Base-by-base conservation (phyloP, 2,113 vertebrate species). In the Hystrix cristata region DNA sequence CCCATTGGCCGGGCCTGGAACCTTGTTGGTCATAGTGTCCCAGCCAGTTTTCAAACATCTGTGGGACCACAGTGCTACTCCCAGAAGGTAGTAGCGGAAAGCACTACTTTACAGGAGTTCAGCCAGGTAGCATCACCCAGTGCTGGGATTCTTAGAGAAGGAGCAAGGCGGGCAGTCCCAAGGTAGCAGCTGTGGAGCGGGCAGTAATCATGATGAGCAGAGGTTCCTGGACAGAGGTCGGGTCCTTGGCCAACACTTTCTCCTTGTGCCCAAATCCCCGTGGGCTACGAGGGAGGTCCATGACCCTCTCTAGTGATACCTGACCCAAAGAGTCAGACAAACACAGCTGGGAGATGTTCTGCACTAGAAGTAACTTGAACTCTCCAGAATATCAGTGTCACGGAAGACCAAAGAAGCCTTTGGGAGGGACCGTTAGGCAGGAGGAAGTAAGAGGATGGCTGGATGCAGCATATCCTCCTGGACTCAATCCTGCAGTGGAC, bases 261-360 rank as follows among this genome's bases (percentile, higher is more conserved):
- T 0, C 48, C 57, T 0, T 31, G 85, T 1, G 23, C 31, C 46
- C 57, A 25, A 13, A 9, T 62, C 34, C 82, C 0, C 34, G 0
- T 4, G n/a, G 11, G 60, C 43, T 0, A 0, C 7, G 8, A 4
- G 43, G 21, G n/a, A 5, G 2, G 18, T 7, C 0, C 3, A 0
- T 46, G 53, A 23, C 19, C 8, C 11, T 12, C 2, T 15, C 0
- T 51, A 0, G 67, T 23, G 0, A 27, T 14, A 43, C 25, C 4
- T 7, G 69, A 31, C 76, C 69, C 9, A 1, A 12, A 1, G 1
- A 60, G 23, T 31, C 59, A 16, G 27, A 38, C 12, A 43, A 1
- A 19, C 34, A 0, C 18, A 64, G 0, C 3, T 27, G 43, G 59
- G 57, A 55, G 25, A 5, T 43, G 4, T 34, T 31, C 57, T 74